These are phyloP conservation scores for Synaphobranchus kaupii DNA, from an alignment of 2,797 vertebrate species.

Conservation along the genomic window DNA sequence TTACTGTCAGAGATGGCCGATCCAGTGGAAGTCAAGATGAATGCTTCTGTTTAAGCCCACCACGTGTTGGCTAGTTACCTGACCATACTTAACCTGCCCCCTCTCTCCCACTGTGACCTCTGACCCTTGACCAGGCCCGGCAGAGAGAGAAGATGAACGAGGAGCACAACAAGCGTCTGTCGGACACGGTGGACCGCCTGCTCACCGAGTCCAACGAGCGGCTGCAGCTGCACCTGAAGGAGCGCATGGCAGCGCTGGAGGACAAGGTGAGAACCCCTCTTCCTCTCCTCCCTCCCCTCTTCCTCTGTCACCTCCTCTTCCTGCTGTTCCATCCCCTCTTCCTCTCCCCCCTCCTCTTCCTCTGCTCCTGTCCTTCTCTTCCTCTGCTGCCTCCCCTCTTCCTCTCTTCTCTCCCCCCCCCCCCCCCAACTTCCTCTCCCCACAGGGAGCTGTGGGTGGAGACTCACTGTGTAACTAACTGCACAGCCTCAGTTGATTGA, in stretches of 20 bases:
- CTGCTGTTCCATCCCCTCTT: not conserved
- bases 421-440: not conserved
- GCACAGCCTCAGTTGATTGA: not conserved
- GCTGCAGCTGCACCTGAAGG: conserved; percentile 93
- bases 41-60: not conserved
- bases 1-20: too few species aligned
- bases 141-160: conserved; percentile 98
- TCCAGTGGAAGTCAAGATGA: not conserved
- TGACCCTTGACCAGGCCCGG: conserved; percentile 73
- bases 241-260: conserved; percentile 93
- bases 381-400: not conserved
- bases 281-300: not conserved
- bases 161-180: conserved; percentile 93
- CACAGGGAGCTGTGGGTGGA: not conserved
- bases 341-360: not conserved
- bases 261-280: conserved; percentile 79
- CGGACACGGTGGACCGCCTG: conserved; percentile 91
- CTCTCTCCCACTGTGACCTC: conserved; percentile 31
- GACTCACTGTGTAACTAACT: not conserved
- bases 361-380: not conserved
- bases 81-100: not conserved
- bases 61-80: not conserved
- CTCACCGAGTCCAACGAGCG: conserved; percentile 93
- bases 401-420: not conserved
- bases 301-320: not conserved